These are phyloP conservation scores for Omphaloscelis lunosa DNA, from an alignment of 2,888 invertebrate species.

Conservation along the genomic window DNA sequence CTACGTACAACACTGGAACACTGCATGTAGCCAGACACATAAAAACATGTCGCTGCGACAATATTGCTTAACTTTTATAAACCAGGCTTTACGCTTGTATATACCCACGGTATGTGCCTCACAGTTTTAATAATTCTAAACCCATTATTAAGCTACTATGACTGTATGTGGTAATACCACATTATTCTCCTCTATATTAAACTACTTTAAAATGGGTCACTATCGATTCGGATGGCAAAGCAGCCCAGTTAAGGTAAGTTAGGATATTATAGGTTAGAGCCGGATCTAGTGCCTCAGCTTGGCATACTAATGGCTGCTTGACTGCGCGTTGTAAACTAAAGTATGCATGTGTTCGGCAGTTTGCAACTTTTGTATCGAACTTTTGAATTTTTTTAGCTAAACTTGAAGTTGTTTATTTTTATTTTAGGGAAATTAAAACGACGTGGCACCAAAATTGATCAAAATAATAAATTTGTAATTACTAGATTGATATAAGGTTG, in stretches of 20 bases:
- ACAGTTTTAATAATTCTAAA: conserved; percentile 3
- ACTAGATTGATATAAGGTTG: neutral
- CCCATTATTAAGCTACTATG: neutral
- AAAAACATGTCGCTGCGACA: neutral
- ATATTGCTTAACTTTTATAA: neutral
- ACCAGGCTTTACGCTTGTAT: neutral
- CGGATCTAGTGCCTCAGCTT: conserved; percentile 32
- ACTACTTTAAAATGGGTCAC: conserved; percentile 65
- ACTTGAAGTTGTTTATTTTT: neutral
- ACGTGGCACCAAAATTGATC: neutral
- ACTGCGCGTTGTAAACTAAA: conserved; percentile 34
- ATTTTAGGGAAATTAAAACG: neutral
- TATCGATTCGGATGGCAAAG: conserved; percentile 68
- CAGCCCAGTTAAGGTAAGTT: conserved; percentile 47
- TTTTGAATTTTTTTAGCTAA: conserved; percentile 4
- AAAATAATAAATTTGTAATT: neutral
- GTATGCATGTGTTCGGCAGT: conserved; percentile 24
- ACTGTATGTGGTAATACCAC: neutral
- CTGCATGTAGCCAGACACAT: neutral
- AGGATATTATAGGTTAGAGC: conserved; percentile 47
- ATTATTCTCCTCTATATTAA: conserved; percentile 3
- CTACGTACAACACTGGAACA: neutral
- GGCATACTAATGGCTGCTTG: conserved; percentile 55
- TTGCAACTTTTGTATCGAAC: conserved; percentile 26
- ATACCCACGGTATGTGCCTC: neutral